Percentiles rank a stretch among this genome's conserved stretches.
phyloP scores from a whole-genome alignment of 1,140 invertebrate genomes.

The Tyrophagus putrescentiae region DNA sequence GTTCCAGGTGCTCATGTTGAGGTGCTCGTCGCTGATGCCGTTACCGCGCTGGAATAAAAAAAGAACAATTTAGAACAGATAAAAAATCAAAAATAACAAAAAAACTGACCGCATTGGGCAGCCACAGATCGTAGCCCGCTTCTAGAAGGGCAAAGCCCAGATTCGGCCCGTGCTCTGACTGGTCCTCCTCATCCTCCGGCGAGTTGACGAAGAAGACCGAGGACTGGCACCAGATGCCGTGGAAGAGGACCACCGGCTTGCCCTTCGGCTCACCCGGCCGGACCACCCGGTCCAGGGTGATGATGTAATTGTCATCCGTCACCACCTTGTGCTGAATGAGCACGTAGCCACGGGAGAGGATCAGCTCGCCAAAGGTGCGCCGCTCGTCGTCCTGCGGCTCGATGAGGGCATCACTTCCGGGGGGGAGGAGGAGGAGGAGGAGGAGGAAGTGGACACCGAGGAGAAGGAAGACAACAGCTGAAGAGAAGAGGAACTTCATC shows the following conservation, averaged over 20 bases:
- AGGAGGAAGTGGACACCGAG: too few relatives aligned
- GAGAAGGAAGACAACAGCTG: too few relatives aligned
- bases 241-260: not conserved
- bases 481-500: too few relatives aligned
- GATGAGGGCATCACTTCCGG: too few relatives aligned
- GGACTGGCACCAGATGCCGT: not conserved
- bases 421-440: too few relatives aligned
- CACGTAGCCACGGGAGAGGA: slow-evolving; percentile 41
- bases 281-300: slow-evolving; percentile 53
- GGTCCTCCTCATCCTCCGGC: not conserved
- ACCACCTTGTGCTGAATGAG: slow-evolving; percentile 42
- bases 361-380: slow-evolving; percentile 21
- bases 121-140: not conserved
- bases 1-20: not conserved
- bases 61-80: too few relatives aligned
- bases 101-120: slow-evolving; percentile 1
- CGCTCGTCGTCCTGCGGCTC: too few relatives aligned
- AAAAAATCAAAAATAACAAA: too few relatives aligned
- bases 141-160: not conserved
- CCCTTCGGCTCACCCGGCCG: not conserved
- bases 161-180: not conserved
- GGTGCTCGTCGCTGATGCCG: not conserved
- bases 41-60: too few relatives aligned
- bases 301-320: slow-evolving; percentile 31
- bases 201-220: not conserved